These are phyloP conservation scores for Hoplias malabaricus DNA, from an alignment of 2,113 vertebrate species.

Conservation along the genomic window DNA sequence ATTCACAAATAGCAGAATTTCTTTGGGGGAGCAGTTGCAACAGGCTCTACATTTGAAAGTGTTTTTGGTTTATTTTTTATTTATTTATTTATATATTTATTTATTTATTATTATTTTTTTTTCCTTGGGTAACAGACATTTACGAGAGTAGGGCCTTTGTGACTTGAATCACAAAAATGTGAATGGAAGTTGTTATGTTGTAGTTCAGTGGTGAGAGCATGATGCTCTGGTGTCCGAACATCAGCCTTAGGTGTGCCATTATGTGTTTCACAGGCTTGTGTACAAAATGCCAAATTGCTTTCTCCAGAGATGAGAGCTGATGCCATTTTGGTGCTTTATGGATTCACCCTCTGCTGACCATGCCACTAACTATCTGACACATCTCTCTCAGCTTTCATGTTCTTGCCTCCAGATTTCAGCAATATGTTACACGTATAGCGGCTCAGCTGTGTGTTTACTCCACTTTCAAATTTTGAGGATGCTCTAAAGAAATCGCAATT, in stretches of 20 bases:
- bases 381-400: background rate
- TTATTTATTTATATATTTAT: no score
- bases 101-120: no score
- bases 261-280: background rate
- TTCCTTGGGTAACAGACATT: no score
- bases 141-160: no score
- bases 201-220: background rate
- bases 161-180: background rate
- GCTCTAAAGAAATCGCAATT: no score
- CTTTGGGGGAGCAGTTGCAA: background rate
- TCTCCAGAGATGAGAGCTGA: background rate
- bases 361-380: no score
- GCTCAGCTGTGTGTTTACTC: no score
- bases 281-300: background rate
- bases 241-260: background rate
- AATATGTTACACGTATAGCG: background rate
- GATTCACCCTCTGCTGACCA: no score
- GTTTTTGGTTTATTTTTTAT: no score
- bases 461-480: no score
- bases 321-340: no score
- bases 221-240: background rate
- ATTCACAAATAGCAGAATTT: background rate
- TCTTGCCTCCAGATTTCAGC: background rate
- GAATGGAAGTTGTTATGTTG: background rate
- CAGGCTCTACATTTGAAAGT: no score